A percentile compares a stretch with the other conserved stretches of the same genome.
phyloP scores from a whole-genome alignment of 2,797 vertebrate species.

The Eulemur albifrons region DNA sequence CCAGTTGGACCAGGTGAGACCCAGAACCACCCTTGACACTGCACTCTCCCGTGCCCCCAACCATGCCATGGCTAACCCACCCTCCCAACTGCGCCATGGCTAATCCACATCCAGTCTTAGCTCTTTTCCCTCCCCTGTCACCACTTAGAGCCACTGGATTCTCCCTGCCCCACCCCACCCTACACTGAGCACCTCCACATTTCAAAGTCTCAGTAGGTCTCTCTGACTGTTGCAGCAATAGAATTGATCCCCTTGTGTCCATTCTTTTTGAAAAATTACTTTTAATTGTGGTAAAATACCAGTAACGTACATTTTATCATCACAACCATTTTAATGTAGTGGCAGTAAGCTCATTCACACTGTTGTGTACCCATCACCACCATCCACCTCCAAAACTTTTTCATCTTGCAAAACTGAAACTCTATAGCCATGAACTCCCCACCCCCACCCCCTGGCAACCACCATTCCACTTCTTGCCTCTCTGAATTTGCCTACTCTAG shows the following conservation, averaged over 20 bases:
- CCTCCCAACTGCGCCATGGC: fast-evolving
- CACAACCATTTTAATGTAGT: background rate
- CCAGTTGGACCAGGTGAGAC: background rate
- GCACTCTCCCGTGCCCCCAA: fast-evolving
- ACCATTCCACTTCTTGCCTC: background rate
- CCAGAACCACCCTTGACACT: fast-evolving
- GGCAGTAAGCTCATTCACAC: background rate
- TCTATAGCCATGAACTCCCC: background rate
- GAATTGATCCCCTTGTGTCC: fast-evolving
- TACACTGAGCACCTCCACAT: no score
- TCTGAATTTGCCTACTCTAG: background rate
- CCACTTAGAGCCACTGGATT: background rate
- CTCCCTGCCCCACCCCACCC: background rate
- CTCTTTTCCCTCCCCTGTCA: no score
- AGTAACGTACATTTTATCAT: no score
- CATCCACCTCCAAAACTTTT: background rate
- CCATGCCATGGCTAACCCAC: fast-evolving
- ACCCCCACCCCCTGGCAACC: no score
- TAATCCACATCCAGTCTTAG: background rate
- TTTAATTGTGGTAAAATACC: background rate
- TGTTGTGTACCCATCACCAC: fast-evolving
- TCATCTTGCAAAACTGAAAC: background rate
- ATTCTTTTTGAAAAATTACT: background rate
- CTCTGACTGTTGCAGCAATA: background rate
- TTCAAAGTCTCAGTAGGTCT: background rate